Evolutionary conservation across 2,888 invertebrate species (phyloP).

Genomic region (Myopa testacea): DNA sequence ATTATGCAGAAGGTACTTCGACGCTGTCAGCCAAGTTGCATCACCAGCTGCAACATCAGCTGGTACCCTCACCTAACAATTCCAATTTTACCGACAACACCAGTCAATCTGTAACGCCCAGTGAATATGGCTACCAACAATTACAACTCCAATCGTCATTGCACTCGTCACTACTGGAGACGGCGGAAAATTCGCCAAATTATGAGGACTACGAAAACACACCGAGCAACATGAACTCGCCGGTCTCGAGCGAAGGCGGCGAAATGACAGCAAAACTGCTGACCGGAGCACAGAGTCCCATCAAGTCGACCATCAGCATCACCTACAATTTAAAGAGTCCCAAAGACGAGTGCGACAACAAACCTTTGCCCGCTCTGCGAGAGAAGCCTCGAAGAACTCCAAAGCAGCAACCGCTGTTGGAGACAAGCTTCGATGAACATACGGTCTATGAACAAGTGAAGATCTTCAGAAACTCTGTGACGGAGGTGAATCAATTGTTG

Average conservation of each 20-base stretch:
- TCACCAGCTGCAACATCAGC: slow-evolving; percentile 41
- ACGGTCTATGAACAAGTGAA: slow-evolving; percentile 82
- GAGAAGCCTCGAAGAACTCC: slow-evolving; percentile 50
- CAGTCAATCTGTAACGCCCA: slow-evolving; percentile 69
- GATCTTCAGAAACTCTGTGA: slow-evolving; percentile 78
- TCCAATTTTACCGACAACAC: slow-evolving; percentile 68
- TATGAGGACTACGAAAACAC: slow-evolving; percentile 65
- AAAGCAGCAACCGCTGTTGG: slow-evolving; percentile 71
- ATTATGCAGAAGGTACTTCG: slow-evolving; percentile 51
- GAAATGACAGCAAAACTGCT: slow-evolving; percentile 47
- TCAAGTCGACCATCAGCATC: slow-evolving; percentile 80
- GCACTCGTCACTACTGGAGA: slow-evolving; percentile 65
- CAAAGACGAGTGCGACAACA: slow-evolving; percentile 60
- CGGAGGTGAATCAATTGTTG: slow-evolving; percentile 78
- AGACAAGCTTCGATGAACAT: slow-evolving; percentile 72
- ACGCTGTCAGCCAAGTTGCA: slow-evolving; percentile 55
- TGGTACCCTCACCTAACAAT: slow-evolving; percentile 64
- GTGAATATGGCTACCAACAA: slow-evolving; percentile 68
- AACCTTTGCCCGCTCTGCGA: slow-evolving; percentile 64
- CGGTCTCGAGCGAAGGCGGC: slow-evolving; percentile 49
- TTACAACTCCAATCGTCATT: slow-evolving; percentile 66
- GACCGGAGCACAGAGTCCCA: slow-evolving; percentile 68
- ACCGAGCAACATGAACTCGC: slow-evolving; percentile 61
- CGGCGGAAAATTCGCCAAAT: slow-evolving; percentile 65
- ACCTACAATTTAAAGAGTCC: slow-evolving; percentile 76